Evolutionary conservation across 2,113 vertebrate genomes (phyloP).

Genomic region (Lichenostomus cassidix): DNA sequence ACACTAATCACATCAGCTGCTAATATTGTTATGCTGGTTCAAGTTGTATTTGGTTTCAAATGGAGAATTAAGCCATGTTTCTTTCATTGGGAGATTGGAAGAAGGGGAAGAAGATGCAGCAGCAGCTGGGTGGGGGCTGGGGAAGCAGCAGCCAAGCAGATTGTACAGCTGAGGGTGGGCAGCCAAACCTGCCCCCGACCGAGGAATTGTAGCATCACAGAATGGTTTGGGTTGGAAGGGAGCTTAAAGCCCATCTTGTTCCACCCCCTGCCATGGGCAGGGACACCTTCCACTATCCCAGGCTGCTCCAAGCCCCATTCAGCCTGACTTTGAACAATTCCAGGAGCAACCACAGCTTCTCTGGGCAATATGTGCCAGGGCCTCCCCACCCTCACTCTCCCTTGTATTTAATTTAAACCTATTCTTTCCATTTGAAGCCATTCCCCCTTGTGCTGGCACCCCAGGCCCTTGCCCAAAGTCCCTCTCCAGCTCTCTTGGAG

Average conservation of each 20-base stretch:
- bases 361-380: background rate
- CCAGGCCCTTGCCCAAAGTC: background rate
- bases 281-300: background rate
- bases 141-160: background rate
- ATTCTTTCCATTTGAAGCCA: background rate
- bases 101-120: background rate
- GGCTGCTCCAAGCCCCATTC: background rate
- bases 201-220: background rate
- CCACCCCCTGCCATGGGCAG: background rate
- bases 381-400: background rate
- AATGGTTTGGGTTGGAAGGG: background rate
- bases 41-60: background rate
- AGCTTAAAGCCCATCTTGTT: background rate
- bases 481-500: background rate
- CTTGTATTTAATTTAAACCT: background rate
- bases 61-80: background rate
- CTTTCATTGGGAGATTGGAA: background rate
- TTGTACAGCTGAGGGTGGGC: background rate
- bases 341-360: background rate
- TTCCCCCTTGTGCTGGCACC: background rate
- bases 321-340: background rate
- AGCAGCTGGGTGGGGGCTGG: background rate
- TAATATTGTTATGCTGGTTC: conserved; percentile 10
- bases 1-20: conserved; percentile 34
- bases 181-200: background rate